Evolutionary conservation across 2,888 invertebrate genomes (phyloP).

Genomic region (Epicampocera succincta): DNA sequence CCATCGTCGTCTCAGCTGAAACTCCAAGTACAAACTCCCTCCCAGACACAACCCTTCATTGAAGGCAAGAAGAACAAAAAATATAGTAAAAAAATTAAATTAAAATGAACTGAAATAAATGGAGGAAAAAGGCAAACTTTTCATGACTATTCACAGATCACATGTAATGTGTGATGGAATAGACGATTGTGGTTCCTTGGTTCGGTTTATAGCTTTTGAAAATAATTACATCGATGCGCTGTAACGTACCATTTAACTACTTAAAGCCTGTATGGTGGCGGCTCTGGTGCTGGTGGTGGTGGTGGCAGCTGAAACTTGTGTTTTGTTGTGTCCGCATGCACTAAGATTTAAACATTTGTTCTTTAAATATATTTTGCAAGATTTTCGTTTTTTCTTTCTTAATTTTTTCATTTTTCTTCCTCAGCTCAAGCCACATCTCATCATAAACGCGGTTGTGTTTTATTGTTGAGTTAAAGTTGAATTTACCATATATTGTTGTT

Average conservation of each 20-base stretch:
- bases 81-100: background rate
- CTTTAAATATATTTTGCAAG: slow-evolving; percentile 30
- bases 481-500: slow-evolving; percentile 26
- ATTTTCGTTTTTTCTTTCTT: slow-evolving; percentile 18
- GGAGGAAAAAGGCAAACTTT: slow-evolving; percentile 39
- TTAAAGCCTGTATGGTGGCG: slow-evolving; percentile 30
- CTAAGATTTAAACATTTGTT: slow-evolving; percentile 64
- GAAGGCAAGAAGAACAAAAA: slow-evolving; percentile 20
- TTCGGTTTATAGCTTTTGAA: slow-evolving; percentile 68
- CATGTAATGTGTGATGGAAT: slow-evolving; percentile 33
- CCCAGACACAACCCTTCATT: slow-evolving; percentile 59
- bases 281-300: slow-evolving; percentile 16
- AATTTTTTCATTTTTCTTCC: slow-evolving; percentile 25
- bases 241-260: slow-evolving; percentile 28
- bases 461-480: slow-evolving; percentile 54
- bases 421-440: slow-evolving; percentile 30
- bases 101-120: slow-evolving; percentile 41
- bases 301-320: slow-evolving; percentile 27
- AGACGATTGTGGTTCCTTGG: slow-evolving; percentile 56
- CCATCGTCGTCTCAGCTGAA: slow-evolving; percentile 20
- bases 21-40: slow-evolving; percentile 37
- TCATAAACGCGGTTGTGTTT: slow-evolving; percentile 44
- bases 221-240: slow-evolving; percentile 55
- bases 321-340: slow-evolving; percentile 59
- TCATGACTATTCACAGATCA: slow-evolving; percentile 50